A percentile compares a stretch with the other conserved stretches of the same genome.
Evolutionary conservation across 2,113 vertebrate genomes (phyloP).

Genomic region (Saccopteryx leptura): DNA sequence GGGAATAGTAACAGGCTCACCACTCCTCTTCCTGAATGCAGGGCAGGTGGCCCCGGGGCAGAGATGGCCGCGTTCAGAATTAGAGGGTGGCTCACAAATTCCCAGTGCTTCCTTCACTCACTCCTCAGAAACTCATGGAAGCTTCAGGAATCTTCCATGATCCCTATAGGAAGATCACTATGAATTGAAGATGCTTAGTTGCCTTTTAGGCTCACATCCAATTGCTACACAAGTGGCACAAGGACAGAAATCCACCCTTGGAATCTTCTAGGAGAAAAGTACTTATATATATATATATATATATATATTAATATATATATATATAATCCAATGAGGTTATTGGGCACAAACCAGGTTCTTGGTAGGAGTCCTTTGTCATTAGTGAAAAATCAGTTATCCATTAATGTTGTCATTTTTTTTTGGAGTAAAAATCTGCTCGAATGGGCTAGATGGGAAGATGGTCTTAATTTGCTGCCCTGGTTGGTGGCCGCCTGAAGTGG

Average conservation of each 20-base stretch:
- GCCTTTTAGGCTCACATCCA: slow-evolving; percentile 81
- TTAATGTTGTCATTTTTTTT: slow-evolving; percentile 87
- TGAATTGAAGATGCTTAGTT: slow-evolving; percentile 80
- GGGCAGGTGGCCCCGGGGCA: neutral
- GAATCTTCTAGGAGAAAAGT: slow-evolving; percentile 77
- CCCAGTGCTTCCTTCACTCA: neutral
- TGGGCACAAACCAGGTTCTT: slow-evolving; percentile 77
- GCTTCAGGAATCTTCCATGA: slow-evolving; percentile 42
- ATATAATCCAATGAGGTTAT: slow-evolving; percentile 77
- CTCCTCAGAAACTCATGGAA: slow-evolving; percentile 62
- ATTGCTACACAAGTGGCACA: slow-evolving; percentile 71
- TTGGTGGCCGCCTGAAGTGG: slow-evolving; percentile 74
- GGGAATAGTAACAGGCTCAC: neutral
- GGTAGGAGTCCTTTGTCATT: slow-evolving; percentile 83
- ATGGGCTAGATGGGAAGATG: neutral
- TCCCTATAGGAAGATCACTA: slow-evolving; percentile 79
- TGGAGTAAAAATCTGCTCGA: slow-evolving; percentile 23
- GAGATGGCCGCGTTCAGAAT: neutral
- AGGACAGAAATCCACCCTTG: slow-evolving; percentile 71
- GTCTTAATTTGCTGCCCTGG: slow-evolving; percentile 75
- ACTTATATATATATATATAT: slow-evolving; percentile 64
- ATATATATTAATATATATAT: slow-evolving; percentile 63
- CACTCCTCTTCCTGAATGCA: neutral
- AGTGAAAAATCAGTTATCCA: slow-evolving; percentile 85
- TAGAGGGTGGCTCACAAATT: neutral